Conservation (phyloP, 2,113 vertebrate species). For the Penelope pileata region DNA sequence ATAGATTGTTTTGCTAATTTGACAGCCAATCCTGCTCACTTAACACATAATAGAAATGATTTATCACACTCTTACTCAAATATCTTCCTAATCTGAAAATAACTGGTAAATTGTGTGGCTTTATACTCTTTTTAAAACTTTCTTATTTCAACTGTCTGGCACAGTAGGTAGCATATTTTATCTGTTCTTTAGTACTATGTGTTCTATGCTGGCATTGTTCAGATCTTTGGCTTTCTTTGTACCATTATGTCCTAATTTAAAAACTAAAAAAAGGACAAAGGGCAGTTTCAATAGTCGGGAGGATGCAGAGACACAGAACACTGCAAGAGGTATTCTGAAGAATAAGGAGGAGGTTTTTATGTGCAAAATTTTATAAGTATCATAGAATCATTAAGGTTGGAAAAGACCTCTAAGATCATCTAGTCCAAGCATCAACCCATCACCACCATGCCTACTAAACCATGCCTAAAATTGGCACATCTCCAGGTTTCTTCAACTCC, state of each 20-base stretch:
- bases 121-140: background rate
- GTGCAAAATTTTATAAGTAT: background rate
- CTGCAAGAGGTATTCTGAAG: background rate
- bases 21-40: background rate
- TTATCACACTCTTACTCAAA: background rate
- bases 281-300: background rate
- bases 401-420: too few relatives aligned
- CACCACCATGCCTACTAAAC: too few relatives aligned
- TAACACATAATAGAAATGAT: background rate
- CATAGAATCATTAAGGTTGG: too few relatives aligned
- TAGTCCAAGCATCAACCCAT: too few relatives aligned
- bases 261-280: background rate
- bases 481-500: too few relatives aligned
- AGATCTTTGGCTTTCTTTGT: background rate
- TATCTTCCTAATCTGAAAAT: slow-evolving; percentile 23
- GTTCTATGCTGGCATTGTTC: background rate
- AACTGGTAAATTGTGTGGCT: background rate
- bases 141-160: background rate
- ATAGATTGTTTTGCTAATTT: background rate
- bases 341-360: background rate
- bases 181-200: background rate
- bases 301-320: background rate
- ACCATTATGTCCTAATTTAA: background rate
- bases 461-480: too few relatives aligned
- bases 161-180: background rate